Evolutionary conservation across 2,888 invertebrate genomes (phyloP), one percentile per base, ranked within the genome.

Genomic region (Carcina quercana): DNA sequence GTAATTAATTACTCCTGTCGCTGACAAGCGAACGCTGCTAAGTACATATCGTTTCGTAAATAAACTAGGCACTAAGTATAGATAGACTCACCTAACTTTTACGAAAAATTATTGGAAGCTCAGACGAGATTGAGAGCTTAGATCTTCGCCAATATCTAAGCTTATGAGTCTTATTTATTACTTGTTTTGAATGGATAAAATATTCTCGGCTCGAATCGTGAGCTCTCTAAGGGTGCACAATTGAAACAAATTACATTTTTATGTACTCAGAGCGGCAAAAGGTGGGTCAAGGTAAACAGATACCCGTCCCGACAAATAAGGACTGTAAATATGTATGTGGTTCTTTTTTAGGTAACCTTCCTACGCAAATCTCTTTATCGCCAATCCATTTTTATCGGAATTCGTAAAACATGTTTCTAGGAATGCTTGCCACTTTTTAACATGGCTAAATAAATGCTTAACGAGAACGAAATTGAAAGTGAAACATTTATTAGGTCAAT

Each of bases 1-100:
- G 65, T 78, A 75, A 80, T 82, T 80, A 82, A 82, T 82, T 80
- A 76, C 69, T 48, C 59, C 69, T 73, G 71, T 59, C 63, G 68
- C 60, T 67, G 70, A 69, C 75, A 82, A 71, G 68, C 67, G 61
- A 59, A 63, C 59, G 66, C 59, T 63, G 58, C 50, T 59, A 62
- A 61, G 65, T 65, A 71, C 65, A 54, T 57, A 55, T 48, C 50
- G 49, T 60, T 58, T 62, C 60, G 62, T 65, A 69, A 72, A 66
- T 65, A 70, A 62, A 59, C 53, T 59, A 42, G 35, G 34, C 22
- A 30, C 34, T 30, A 30, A 21, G 20, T 19, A 25, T 35, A 39
- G 31, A 28, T 31, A 33, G 32, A 37, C 21, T 22, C 10, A 32
- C 32, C 32, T 43, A 39, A 43, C 45, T n/a, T n/a, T n/a, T n/a